Evolutionary conservation across 2,888 invertebrate genomes (phyloP).

Genomic region (Drosophila infuscata): DNA sequence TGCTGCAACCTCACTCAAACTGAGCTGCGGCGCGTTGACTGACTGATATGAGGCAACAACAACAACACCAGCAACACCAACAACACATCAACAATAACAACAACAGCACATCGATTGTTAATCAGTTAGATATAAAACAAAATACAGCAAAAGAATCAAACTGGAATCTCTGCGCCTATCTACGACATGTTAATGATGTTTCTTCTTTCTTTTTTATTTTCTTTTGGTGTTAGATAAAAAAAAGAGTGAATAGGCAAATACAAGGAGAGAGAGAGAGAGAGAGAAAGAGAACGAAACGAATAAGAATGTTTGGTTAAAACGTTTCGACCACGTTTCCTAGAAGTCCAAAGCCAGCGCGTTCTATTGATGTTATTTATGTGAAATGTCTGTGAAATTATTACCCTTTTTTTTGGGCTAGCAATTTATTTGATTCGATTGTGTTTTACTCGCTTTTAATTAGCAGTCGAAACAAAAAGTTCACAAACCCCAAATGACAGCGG

Average conservation of each 20-base stretch:
- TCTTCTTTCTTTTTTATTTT: slow-evolving; percentile 43
- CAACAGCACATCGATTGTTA: slow-evolving; percentile 71
- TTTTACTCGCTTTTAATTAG: slow-evolving; percentile 81
- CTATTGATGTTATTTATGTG: slow-evolving; percentile 81
- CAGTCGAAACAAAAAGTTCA: slow-evolving; percentile 58
- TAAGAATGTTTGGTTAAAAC: slow-evolving; percentile 60
- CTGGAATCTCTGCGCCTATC: slow-evolving; percentile 73
- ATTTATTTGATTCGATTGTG: slow-evolving; percentile 77
- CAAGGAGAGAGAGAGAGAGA: neutral
- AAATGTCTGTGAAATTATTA: slow-evolving; percentile 79
- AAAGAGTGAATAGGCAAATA: slow-evolving; percentile 17
- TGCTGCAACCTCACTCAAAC: slow-evolving; percentile 73
- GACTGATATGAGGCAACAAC: slow-evolving; percentile 72
- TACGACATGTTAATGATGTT: slow-evolving; percentile 79
- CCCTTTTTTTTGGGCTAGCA: slow-evolving; percentile 66
- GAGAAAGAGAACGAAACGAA: slow-evolving; percentile 24
- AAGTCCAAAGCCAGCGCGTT: slow-evolving; percentile 51
- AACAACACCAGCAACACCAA: slow-evolving; percentile 38
- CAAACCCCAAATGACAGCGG: slow-evolving; percentile 19
- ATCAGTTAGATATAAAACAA: slow-evolving; percentile 82
- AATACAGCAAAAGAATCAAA: slow-evolving; percentile 70
- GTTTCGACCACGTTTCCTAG: slow-evolving; percentile 73
- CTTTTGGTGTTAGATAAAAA: slow-evolving; percentile 52
- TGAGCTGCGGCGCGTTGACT: slow-evolving; percentile 72
- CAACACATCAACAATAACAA: slow-evolving; percentile 37